Evolutionary conservation across 2,797 vertebrate genomes (phyloP).

Genomic region (Sebastes hubbsi): DNA sequence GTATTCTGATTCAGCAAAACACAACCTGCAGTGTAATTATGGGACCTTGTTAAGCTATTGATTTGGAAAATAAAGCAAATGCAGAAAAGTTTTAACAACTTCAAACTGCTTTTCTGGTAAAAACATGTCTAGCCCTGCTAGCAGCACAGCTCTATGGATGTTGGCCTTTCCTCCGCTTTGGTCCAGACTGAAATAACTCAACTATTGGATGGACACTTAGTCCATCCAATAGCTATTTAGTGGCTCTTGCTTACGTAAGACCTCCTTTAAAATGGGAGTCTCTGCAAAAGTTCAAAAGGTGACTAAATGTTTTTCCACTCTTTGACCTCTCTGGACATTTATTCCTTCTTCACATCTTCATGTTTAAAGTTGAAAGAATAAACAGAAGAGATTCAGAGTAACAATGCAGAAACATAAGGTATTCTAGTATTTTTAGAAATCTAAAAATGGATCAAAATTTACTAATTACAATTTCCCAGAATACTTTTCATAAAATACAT

Average conservation of each 20-base stretch:
- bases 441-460: not conserved
- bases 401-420: not conserved
- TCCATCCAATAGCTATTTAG: not conserved
- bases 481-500: not conserved
- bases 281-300: not conserved
- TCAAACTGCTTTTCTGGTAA: not conserved
- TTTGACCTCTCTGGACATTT: not conserved
- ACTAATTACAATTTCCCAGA: not conserved
- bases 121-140: not conserved
- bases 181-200: not conserved
- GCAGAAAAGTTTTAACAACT: not conserved
- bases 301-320: not conserved
- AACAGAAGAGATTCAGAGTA: not conserved
- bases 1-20: slow-evolving; percentile 11
- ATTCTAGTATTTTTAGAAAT: not conserved
- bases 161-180: not conserved
- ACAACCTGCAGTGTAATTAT: not conserved
- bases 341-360: not conserved
- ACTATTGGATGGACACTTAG: too few species aligned
- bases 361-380: not conserved
- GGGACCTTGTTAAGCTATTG: not conserved
- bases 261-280: not conserved
- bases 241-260: not conserved
- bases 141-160: not conserved
- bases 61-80: not conserved